Base-by-base conservation (phyloP, 2,888 invertebrate species). In the Chrysodeixis includens region DNA sequence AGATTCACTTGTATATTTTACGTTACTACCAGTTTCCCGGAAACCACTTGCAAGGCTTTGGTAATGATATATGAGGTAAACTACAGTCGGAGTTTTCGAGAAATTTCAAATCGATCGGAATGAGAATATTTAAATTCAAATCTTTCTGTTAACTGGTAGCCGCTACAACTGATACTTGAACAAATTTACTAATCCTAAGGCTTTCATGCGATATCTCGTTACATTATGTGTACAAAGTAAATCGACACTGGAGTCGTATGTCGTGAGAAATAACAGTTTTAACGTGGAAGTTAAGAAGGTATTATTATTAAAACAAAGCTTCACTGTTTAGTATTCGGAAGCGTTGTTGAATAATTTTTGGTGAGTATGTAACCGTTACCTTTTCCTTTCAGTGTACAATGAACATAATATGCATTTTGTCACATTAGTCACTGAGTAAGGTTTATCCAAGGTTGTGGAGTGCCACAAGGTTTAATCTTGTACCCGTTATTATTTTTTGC, bases 191-290 rank as follows among this genome's bases (percentile, higher is more conserved):
- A 46, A 18, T 49, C 14, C 6, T 54, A 46, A 62, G 9, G 16
- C 56, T 64, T 66, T 60, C 53, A 9, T 64, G 64, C 35, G 30
- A 64, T 62, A 72, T 64, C 60, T 66, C 20, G 30, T 77, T 67
- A 55, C 64, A 56, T 53, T 40, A 72, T 59, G 64, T 64, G 58
- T 57, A 70, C 61, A 70, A 59, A 68, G 56, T 54, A 68, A 82
- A 69, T 60, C 68, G 79, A 83, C 66, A 77, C 80, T 56, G 71
- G 78, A 78, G 73, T 80, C 75, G 60, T 76, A 78, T 85, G 79
- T 80, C 84, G 81, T 87, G 87, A 68, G 85, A 86, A 81, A 78
- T 65, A 64, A 60, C 69, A 71, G 75, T 81, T 81, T 82, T 67
- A 65, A 57, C 64, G 66, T 72, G 66, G 78, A 84, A 81, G 77